Evolutionary conservation across 2,797 vertebrate genomes (phyloP), one percentile per base, ranked within the genome.

Genomic region (Phataginus tricuspis): DNA sequence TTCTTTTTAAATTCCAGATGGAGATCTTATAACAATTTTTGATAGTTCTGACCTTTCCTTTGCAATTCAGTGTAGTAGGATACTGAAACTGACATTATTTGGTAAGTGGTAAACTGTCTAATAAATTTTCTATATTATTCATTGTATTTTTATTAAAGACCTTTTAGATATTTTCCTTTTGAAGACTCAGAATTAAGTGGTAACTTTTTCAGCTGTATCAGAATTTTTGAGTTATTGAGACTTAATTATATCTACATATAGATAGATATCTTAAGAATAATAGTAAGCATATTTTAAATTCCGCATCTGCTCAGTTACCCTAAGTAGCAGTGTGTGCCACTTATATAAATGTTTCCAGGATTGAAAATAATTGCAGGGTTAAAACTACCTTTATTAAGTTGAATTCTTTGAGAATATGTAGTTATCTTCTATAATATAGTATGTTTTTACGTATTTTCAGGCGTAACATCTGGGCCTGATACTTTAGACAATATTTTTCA

Each of bases 31-130:
- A 98, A 99, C 99, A 85, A 99, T 99, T 98, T 99, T 99, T 97
- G 99, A 99, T 99, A 99, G 99, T 98, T 99, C 99, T 90, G 99
- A 99, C 98, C 99, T 99, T 97, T 99, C 99, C 96, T 99, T 99
- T 97, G 99, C 99, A 91, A 99, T 99, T 98, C 99, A 99, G 1
- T 99, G 99, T 99, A 99, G 99, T 99, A 99, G 99, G 98, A 99
- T 99, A 99, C 99, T 99, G 97, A 99, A 99, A 97, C 98, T 99
- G 97, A 99, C 99, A 74, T 99, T 99, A 96, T 99, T 99, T 98
- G 99, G 99, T 99, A 99, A 99, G 99, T 98, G 83, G n/a, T 94
- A 82, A 37, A 96, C 82, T 16, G 97, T 83, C 71, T 94, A 27
- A 74, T 90, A 42, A 16, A 66, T 71, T 87, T 55, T 42, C 0